These are phyloP conservation scores for Phylloscopus collybita DNA, from an alignment of 2,797 vertebrate genomes.

Conservation along the genomic window DNA sequence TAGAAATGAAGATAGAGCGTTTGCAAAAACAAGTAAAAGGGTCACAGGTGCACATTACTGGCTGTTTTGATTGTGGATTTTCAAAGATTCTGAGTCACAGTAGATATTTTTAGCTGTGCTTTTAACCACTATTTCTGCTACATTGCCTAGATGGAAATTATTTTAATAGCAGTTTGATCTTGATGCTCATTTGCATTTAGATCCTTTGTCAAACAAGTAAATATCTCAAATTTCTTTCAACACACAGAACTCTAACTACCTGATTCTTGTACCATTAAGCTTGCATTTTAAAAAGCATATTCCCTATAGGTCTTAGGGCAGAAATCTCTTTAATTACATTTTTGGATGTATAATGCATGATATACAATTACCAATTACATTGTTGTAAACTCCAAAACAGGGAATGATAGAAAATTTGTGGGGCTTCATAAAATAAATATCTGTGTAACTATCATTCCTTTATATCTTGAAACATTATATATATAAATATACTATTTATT, in stretches of 20 bases:
- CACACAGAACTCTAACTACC: background rate
- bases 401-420: background rate
- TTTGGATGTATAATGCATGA: background rate
- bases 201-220: background rate
- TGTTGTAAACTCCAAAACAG: background rate
- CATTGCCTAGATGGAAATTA: background rate
- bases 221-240: background rate
- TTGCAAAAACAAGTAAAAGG: slow-evolving; percentile 3
- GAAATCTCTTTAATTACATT: background rate
- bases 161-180: slow-evolving; percentile 10
- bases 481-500: background rate
- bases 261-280: background rate
- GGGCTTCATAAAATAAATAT: background rate
- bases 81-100: slow-evolving; percentile 44
- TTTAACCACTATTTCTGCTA: slow-evolving; percentile 24
- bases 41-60: slow-evolving; percentile 17
- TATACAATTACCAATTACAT: background rate
- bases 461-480: background rate
- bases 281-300: background rate
- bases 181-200: background rate
- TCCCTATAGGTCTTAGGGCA: background rate
- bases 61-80: slow-evolving; percentile 22
- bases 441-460: background rate
- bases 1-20: background rate
- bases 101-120: slow-evolving; percentile 28